phyloP scores from a whole-genome alignment of 2,888 invertebrate genomes.

The Lepidochitona cinerea region DNA sequence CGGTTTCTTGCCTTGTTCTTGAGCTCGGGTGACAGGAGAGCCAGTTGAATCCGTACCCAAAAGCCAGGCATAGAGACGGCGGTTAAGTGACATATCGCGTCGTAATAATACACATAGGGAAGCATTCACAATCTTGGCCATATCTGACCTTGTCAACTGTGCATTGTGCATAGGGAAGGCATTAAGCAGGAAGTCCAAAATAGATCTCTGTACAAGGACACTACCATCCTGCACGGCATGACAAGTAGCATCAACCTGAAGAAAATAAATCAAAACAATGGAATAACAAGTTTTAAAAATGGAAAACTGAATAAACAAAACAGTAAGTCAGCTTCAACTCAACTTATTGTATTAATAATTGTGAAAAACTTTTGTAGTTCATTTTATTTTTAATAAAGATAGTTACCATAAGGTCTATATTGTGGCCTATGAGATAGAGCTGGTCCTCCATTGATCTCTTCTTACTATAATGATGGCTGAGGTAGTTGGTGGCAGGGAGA shows the following conservation, averaged over 20 bases:
- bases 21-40: constrained; percentile 12
- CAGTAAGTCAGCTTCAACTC: too few relatives aligned
- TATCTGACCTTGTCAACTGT: constrained; percentile 77
- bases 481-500: constrained; percentile 85
- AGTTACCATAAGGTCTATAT: constrained; percentile 84
- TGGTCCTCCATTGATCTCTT: constrained; percentile 86
- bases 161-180: constrained; percentile 89
- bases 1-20: constrained; percentile 9
- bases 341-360: too few relatives aligned
- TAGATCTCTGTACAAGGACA: constrained; percentile 87
- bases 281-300: too few relatives aligned
- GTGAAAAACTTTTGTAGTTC: too few relatives aligned
- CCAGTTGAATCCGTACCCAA: constrained; percentile 77
- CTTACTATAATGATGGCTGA: constrained; percentile 85
- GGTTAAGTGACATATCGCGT: constrained; percentile 91
- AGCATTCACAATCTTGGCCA: constrained; percentile 81
- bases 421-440: constrained; percentile 85
- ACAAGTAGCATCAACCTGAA: constrained; percentile 82
- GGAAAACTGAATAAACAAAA: too few relatives aligned
- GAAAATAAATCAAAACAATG: too few relatives aligned
- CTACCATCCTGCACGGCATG: constrained; percentile 84
- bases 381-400: too few relatives aligned
- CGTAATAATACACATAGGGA: constrained; percentile 81
- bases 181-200: constrained; percentile 84
- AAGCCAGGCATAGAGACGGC: constrained; percentile 88